Evolutionary conservation across 2,797 vertebrate genomes (phyloP), one percentile per base, ranked within the genome.

Genomic region (Muscicapa striata): DNA sequence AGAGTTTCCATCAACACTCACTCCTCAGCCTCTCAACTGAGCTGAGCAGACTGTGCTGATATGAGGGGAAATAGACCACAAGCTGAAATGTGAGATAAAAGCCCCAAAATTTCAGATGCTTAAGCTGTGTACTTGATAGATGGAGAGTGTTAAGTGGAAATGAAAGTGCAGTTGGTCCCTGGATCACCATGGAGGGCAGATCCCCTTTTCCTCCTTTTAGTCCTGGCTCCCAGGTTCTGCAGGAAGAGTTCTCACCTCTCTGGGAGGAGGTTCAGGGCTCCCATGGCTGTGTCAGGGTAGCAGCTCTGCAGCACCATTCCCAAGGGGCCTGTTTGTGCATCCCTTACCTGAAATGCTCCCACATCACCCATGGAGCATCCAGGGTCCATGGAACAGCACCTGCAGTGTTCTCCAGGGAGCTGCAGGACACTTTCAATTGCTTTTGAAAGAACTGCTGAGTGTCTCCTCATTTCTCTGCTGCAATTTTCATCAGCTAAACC

Each of bases 301-400:
- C 48, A 51, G 38, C 21, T 51, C 55, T 54, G 21, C 0, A 1
- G 46, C 34, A 9, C 20, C 2, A 0, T 24, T 76, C 72, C 10
- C 2, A 15, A 69, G 57, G 57, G 43, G 58, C 20, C 58, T 43
- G 41, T 57, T 26, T 11, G 20, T 72, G 79, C 63, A 11, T 36
- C 79, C 46, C 54, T 32, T 15, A 2, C 10, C 73, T 48, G 49
- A 24, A 9, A 1, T 7, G 32, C 49, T 41, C 57, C 8, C 55
- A 3, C 36, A 48, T 61, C 41, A 38, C 41, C 72, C 30, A 1
- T 11, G 79, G 45, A 67, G 40, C 73, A 43, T 26, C 79, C 36
- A 17, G 8, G 62, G 41, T 14, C 82, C 51, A 1, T 46, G 77
- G 6, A 49, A 12, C 22, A 29, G 64, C 55, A 16, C 49, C 34